Percentiles rank a stretch among this genome's conserved stretches.
These are phyloP conservation scores for Sardina pilchardus DNA, from an alignment of 2,113 vertebrate genomes.

Conservation along the genomic window DNA sequence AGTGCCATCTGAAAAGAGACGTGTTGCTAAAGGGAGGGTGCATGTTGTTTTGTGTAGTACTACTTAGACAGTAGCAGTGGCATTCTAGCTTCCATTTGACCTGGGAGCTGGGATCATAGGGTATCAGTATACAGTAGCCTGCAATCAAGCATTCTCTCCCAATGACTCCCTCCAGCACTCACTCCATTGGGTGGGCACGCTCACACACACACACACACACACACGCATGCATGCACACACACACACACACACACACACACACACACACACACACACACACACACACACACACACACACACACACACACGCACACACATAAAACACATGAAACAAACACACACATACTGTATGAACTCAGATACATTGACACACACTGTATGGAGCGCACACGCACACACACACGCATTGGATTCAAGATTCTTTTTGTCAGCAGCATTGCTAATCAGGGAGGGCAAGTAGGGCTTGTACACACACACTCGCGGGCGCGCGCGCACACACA, in stretches of 20 bases:
- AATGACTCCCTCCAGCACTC: neutral
- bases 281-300: neutral
- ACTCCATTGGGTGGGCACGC: neutral
- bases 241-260: neutral
- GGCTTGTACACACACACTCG: constrained; percentile 18
- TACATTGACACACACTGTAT: neutral
- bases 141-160: neutral
- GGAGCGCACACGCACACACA: neutral
- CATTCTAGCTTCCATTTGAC: constrained; percentile 25
- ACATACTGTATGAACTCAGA: neutral
- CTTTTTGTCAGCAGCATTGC: constrained; percentile 14
- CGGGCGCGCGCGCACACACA: neutral
- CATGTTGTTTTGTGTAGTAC: neutral
- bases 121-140: neutral
- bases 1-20: neutral
- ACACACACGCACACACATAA: neutral
- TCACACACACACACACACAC: constrained; percentile 7
- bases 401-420: constrained; percentile 25
- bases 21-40: no score
- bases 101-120: neutral
- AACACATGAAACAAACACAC: neutral
- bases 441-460: constrained; percentile 22
- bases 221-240: neutral
- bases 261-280: neutral
- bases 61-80: constrained; percentile 1